Base-by-base conservation (phyloP, 1,140 invertebrate genomes). In the Papilio xuthus region DNA sequence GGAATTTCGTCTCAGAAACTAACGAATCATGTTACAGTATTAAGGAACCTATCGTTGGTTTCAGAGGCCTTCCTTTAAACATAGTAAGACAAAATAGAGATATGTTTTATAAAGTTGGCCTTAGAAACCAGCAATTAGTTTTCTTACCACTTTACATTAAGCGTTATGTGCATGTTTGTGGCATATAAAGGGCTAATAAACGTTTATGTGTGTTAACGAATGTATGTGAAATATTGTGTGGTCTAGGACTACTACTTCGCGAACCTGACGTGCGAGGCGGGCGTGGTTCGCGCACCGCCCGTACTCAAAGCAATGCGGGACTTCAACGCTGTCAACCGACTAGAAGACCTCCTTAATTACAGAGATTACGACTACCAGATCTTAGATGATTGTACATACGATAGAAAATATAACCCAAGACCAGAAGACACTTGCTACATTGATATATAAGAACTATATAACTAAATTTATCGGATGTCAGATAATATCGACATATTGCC, bases 281-380 rank as follows among this genome's bases (percentile, higher is more conserved):
- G 89, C 10, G 79, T 91, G 1, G 77, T 76, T 0, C 81, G 90
- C 8, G 84, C 83, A 0, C 88, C 90, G 0, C 86, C 89, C 26
- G 90, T 93, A 0, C 76, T 93, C 4, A 84, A 82, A 0, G 82
- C 81, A 1, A 92, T 93, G 1, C 86, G 90, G 47, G 87, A 91
- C 60, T 92, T 90, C 71, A 93, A 93, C 78, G 88, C 81, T 6
- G 79, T 81, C n/a, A 90, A 89, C 56, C 85, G 91, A 47, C 67
- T 93, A 10, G 89, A 92, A 47, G 90, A 93, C 71, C 79, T 92
- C 1, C 77, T 93, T 0, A 88, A 92, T 78, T 93, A 93, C 67
- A 83, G 92, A n/a, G 90, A 93, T 15, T 93, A 88, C 60, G 88
- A 93, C 32, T 92, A 85, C 26, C 81, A 87, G 74, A 44, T 93